Evolutionary conservation across 2,888 invertebrate species (phyloP), one percentile per base, ranked within the genome.

Genomic region (Aproaerema taeniolella): DNA sequence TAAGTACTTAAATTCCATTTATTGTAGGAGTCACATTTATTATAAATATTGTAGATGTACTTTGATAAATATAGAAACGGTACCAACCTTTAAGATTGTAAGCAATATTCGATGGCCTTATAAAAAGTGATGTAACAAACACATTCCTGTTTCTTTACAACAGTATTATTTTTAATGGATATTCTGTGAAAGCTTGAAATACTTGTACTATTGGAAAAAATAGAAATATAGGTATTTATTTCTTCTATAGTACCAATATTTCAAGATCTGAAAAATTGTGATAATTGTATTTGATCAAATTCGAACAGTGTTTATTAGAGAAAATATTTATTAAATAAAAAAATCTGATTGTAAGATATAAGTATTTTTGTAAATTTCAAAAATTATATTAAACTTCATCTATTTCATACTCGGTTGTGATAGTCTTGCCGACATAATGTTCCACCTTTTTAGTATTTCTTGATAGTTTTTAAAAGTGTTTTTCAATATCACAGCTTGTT

Each of bases 21-120:
- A n/a, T 41, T 38, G 31, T 31, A 42, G 31, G 29, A 33, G 39
- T 41, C 31, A 42, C 41, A 45, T 24, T 34, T 34, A 43, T 11
- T 39, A 41, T 38, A 39, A 20, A 40, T 20, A 16, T 41, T 37
- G 36, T 43, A n/a, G 3, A 26, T 9, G 3, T 26, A 26, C 2
- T 26, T 26, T 3, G 26, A 26, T 3, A 26, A 9, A 9, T 26
- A 9, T 9, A 9, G n/a, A 9, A n/a, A 9, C 3, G 3, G 49
- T 50, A 39, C 47, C 42, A 36, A 33, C 29, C 31, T 25, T 30
- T 31, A 4, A 30, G 13, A 12, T 30, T 8, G 10, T 8, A 72
- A 81, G 77, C 79, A 79, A 80, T 80, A 77, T 53, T 29, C 42
- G 58, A 76, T 55, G 76, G 79, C 79, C 79, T 81, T 80, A 73